Evolutionary conservation across 2,113 vertebrate genomes (phyloP).

Genomic region (Origma solitaria): DNA sequence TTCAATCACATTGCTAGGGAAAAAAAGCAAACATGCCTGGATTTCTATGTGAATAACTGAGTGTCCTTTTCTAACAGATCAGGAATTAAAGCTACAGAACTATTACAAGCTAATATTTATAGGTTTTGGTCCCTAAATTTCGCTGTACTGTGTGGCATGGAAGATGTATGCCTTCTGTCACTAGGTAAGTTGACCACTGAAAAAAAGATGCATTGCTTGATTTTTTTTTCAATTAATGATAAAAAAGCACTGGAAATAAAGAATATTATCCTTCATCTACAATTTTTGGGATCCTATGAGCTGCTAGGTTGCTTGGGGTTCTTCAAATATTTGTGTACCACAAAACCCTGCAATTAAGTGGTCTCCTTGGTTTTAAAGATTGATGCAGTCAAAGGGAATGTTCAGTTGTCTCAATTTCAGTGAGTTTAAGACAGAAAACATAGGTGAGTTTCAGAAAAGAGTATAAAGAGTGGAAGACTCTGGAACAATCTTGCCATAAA

Average conservation of each 20-base stretch:
- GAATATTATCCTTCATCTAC: neutral
- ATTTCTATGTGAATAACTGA: neutral
- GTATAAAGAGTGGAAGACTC: neutral
- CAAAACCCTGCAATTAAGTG: neutral
- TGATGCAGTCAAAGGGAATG: neutral
- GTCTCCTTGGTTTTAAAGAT: neutral
- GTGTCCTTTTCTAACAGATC: neutral
- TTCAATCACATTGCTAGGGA: neutral
- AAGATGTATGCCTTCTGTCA: neutral
- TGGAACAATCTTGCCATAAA: neutral
- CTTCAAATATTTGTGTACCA: neutral
- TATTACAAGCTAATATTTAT: neutral
- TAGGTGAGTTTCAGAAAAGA: neutral
- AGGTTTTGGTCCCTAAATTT: neutral
- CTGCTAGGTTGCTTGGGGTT: neutral
- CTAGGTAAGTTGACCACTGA: neutral
- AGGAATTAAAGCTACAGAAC: neutral
- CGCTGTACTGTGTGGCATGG: neutral
- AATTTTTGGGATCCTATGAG: neutral
- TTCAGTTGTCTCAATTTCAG: neutral
- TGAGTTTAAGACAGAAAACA: neutral
- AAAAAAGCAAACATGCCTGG: neutral
- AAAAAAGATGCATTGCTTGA: neutral
- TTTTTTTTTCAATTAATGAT: neutral
- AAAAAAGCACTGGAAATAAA: neutral